These are phyloP conservation scores for Mizuhopecten yessoensis DNA, from an alignment of 1,140 invertebrate genomes.

Conservation along the genomic window DNA sequence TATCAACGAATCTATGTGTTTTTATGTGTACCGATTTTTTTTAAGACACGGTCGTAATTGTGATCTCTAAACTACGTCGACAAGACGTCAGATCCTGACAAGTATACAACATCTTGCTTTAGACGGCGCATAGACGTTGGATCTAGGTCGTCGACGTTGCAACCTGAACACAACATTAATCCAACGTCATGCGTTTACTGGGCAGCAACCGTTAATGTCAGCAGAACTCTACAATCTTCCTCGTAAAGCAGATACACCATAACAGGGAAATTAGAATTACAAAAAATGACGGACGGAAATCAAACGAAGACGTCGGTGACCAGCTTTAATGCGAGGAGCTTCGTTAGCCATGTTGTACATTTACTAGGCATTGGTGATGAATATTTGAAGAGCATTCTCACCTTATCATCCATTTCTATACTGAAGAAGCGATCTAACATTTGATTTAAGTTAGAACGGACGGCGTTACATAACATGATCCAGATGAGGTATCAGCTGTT, in stretches of 20 bases:
- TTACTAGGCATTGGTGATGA: neutral
- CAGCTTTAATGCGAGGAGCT: neutral
- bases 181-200: too few species aligned
- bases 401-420: neutral
- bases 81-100: too few species aligned
- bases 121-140: too few species aligned
- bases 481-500: constrained; percentile 27
- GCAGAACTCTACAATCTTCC: neutral
- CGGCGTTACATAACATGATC: constrained; percentile 14
- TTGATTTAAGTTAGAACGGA: constrained; percentile 28
- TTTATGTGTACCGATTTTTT: too few species aligned
- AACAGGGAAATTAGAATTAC: constrained; percentile 8
- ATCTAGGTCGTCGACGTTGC: too few species aligned
- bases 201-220: neutral
- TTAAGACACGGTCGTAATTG: too few species aligned
- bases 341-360: neutral
- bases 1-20: too few species aligned
- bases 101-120: too few species aligned
- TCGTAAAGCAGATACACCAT: neutral
- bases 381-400: neutral
- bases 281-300: neutral
- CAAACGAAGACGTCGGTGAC: neutral
- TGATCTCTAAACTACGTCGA: too few species aligned
- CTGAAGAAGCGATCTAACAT: neutral
- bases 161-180: too few species aligned